Base-by-base conservation (phyloP, 1,140 invertebrate genomes). In the Drosophila kanapiae region DNA sequence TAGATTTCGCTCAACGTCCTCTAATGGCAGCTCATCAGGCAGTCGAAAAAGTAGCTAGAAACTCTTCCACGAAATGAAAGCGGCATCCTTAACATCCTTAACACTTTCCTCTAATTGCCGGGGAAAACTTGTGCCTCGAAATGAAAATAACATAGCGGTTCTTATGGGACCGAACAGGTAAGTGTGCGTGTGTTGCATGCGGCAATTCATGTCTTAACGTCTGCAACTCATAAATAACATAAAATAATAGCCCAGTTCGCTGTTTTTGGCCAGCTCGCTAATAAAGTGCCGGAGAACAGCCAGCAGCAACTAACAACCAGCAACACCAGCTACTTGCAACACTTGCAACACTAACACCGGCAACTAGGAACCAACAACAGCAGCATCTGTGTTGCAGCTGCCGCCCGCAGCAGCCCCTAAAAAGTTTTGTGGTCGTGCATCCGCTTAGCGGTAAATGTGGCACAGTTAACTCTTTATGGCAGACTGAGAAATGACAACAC, bases 171-270 rank as follows among this genome's bases (percentile, higher is more conserved):
- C 18, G 37, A 27, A 9, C 61, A 78, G 80, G 62, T 74, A 31
- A 60, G 31, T 35, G 40, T 11, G 51, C 37, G 31, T 38, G 62
- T 35, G 51, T 72, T 45, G 69, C 53, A 65, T 63, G 63, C 49
- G 59, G 56, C 29, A 64, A 65, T 76, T 62, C 60, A 29, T 60
- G 60, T 57, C 68, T 69, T 40, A 53, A 29, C 68, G 78, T 80
- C 82, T 85, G 72, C 59, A 45, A 59, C 64, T 72, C 82, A 85
- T 86, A 85, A 85, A 86, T 82, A 86, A 82, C 74, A 82, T 78
- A 63, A 75, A 85, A 81, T 86, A 78, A 81, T 81, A 67, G 82
- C 74, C 64, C 31, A 27, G 49, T 31, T 42, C n/a, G 38, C 43
- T 31, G 43, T 10, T 31, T 56, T 14, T 31, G 33, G 64, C 42